Base-by-base conservation (phyloP, 2,113 vertebrate genomes). In the Aphyosemion australe region DNA sequence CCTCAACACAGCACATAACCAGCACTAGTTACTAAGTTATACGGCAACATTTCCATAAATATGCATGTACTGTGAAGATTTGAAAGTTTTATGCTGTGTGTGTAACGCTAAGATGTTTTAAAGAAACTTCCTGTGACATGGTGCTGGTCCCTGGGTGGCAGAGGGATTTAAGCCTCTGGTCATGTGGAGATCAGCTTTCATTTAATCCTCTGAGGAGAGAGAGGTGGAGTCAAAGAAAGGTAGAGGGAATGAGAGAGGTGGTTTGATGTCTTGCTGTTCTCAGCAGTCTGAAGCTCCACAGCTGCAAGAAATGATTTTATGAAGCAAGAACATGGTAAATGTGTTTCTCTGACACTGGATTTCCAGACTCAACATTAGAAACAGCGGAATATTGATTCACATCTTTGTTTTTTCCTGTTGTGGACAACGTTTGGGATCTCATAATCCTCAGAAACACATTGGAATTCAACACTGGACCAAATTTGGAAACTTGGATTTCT, bases 141-240 rank as follows among this genome's bases (percentile, higher is more conserved):
- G 74, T 81, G 76, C 73, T 67, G 80, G 82, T 85, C 83, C 79
- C 74, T 63, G 67, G 73, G 67, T 81, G 78, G 86, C 74, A 75
- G 69, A 56, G 59, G 46, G 66, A 68, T 79, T 86, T 87, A 88
- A 89, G 77, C 81, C 57, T 49, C 56, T 42, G 80, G 88, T 92
- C 91, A 90, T 91, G 89, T 89, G 90, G 85, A 58, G 89, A 92
- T 92, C 87, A 92, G 87, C 84, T 63, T 75, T 61, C 65, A 62
- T 82, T 80, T 88, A 91, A 92, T 92, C 87, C 67, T 64, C 45
- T 43, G 45, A 65, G 59, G 51, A 53, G 78, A 60, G 72, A 50
- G 56, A 63, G 65, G 57, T 57, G 52, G 45, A 65, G 61, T 74
- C 31, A 60, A 48, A 52, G 47, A 53, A 34, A 51, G 34, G 51